These are phyloP conservation scores for Alloscopus bannaensis DNA, from an alignment of 2,888 invertebrate species.

Conservation along the genomic window DNA sequence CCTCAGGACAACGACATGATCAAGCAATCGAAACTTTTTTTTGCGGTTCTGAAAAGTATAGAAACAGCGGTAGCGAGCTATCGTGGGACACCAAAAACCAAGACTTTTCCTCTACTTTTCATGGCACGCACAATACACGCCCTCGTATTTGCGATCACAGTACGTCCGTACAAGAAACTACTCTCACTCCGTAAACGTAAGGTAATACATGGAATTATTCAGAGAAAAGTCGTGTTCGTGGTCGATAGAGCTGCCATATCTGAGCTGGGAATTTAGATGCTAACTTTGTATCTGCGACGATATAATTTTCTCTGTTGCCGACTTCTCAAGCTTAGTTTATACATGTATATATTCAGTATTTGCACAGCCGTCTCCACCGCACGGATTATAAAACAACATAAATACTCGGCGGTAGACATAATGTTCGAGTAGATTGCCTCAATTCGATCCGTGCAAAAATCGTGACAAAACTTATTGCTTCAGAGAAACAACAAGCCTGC, in stretches of 20 bases:
- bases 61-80: no score
- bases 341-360: not conserved
- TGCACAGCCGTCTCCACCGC: not conserved
- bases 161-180: not conserved
- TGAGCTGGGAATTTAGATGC: not conserved
- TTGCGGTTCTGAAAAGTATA: not conserved
- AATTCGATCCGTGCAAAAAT: conserved; percentile 27
- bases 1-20: not conserved
- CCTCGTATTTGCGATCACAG: not conserved
- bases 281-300: not conserved
- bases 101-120: not conserved
- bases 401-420: not conserved
- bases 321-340: not conserved
- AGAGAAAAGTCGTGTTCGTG: no score
- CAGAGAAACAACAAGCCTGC: not conserved
- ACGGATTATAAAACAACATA: not conserved
- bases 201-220: no score
- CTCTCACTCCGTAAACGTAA: no score
- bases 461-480: conserved; percentile 25
- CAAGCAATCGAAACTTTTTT: not conserved
- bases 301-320: no score
- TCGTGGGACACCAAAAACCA: no score
- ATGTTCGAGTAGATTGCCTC: not conserved
- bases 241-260: no score
- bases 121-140: not conserved